These are phyloP conservation scores for Siderastrea siderea DNA, from an alignment of 92 coral and sea anemone genomes.

Conservation along the genomic window DNA sequence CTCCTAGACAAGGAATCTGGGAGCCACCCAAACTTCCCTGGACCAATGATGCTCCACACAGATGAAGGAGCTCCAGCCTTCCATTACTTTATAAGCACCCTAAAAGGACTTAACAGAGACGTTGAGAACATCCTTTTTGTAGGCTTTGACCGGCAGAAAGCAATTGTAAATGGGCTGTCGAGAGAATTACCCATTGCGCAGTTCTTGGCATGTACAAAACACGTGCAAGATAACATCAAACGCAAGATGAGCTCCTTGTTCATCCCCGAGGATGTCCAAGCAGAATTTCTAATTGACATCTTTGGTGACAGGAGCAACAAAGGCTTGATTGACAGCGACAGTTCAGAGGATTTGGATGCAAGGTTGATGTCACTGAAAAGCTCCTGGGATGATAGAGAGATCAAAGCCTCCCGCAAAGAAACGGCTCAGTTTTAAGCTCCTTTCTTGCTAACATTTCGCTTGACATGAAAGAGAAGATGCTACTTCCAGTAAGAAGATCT, in stretches of 20 bases:
- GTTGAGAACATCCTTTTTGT: slow-evolving; percentile 58
- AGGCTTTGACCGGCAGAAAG: slow-evolving; percentile 56
- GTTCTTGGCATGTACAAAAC: slow-evolving; percentile 63
- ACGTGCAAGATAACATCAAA: slow-evolving; percentile 56
- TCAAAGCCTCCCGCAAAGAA: not conserved
- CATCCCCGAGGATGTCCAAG: slow-evolving; percentile 18
- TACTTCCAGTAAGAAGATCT: slow-evolving; percentile 28
- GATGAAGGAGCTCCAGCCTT: slow-evolving; percentile 21
- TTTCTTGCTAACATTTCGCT: slow-evolving; percentile 9
- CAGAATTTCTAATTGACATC: slow-evolving; percentile 23
- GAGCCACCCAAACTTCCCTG: slow-evolving; percentile 59
- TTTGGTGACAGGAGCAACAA: slow-evolving; percentile 46
- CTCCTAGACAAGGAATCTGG: slow-evolving; percentile 44
- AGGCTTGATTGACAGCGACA: slow-evolving; percentile 42
- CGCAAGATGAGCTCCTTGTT: slow-evolving; percentile 42
- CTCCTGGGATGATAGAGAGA: slow-evolving; percentile 14
- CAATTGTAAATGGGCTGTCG: slow-evolving; percentile 49
- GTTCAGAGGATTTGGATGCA: slow-evolving; percentile 42
- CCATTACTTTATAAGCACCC: slow-evolving; percentile 66
- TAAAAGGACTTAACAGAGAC: slow-evolving; percentile 45
- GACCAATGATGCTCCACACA: slow-evolving; percentile 48
- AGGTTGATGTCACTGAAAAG: slow-evolving; percentile 22
- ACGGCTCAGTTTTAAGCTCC: not conserved
- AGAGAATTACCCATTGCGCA: slow-evolving; percentile 52
- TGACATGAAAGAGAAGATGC: slow-evolving; percentile 40